These are phyloP conservation scores for Pomatostomus ruficeps DNA, from an alignment of 2,113 vertebrate genomes.

Conservation along the genomic window DNA sequence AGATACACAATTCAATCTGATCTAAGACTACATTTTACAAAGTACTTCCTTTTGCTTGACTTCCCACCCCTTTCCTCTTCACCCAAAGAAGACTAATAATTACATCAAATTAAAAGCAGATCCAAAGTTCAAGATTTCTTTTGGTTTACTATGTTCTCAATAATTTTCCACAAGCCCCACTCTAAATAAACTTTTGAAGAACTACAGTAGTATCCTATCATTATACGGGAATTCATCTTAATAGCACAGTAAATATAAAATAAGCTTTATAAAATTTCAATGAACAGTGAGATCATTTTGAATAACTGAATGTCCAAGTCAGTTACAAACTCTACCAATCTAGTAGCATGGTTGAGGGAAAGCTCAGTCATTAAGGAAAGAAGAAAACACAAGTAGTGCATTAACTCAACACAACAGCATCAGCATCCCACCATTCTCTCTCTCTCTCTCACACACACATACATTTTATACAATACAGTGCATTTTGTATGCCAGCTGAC, in stretches of 20 bases:
- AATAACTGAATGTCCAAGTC: slow-evolving; percentile 52
- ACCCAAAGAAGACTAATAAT: slow-evolving; percentile 46
- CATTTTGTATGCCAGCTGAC: slow-evolving; percentile 49
- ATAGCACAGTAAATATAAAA: slow-evolving; percentile 65
- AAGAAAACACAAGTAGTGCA: slow-evolving; percentile 44
- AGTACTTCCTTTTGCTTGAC: slow-evolving; percentile 55
- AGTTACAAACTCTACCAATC: slow-evolving; percentile 51
- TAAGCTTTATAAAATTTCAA: slow-evolving; percentile 62
- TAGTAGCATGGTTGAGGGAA: slow-evolving; percentile 30
- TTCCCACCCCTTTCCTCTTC: slow-evolving; percentile 43
- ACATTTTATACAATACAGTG: slow-evolving; percentile 52
- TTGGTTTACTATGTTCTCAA: slow-evolving; percentile 51
- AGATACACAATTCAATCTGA: slow-evolving; percentile 67
- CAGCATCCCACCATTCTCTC: neutral
- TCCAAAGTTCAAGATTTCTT: slow-evolving; percentile 27
- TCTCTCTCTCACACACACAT: neutral
- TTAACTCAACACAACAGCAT: slow-evolving; percentile 24
- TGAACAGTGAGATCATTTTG: slow-evolving; percentile 43
- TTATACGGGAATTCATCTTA: slow-evolving; percentile 45
- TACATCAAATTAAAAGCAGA: slow-evolving; percentile 46
- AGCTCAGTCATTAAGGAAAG: slow-evolving; percentile 29
- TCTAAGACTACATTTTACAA: slow-evolving; percentile 75
- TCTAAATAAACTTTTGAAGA: slow-evolving; percentile 52
- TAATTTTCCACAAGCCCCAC: slow-evolving; percentile 33
- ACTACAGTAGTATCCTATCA: slow-evolving; percentile 52